Evolutionary conservation across 2,888 invertebrate species (phyloP), one percentile per base, ranked within the genome.

Genomic region (Beris chalybata): DNA sequence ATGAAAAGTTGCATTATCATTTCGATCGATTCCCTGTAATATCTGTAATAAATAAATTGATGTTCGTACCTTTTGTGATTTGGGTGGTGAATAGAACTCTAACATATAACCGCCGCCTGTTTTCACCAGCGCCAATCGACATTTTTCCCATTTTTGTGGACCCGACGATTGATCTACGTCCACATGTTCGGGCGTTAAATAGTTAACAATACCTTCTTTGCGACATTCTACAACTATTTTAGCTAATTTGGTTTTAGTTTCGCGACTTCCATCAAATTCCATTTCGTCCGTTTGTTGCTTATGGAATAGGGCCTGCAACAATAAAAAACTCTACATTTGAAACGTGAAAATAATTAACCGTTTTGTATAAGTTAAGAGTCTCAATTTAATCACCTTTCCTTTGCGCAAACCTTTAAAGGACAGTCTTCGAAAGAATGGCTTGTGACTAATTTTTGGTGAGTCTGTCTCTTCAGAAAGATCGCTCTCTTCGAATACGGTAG

Each of bases 81-180:
- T 93, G 0, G 95, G 95, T 6, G 97, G 97, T 4, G 93, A 92
- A 81, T 95, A 97, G 80, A 97, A 96, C 79, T 97, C 97, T 66
- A 98, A 82, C 80, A 81, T 94, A 75, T 94, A 95, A 48, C 97
- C 97, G 65, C 93, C 95, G 30, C 92, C 92, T 30, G 95, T 94
- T 81, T 95, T 95, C 7, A 97, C 92, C 65, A 98, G 82, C 0
- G 93, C 93, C 72, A 97, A 81, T 73, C 95, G 87, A 78, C 96
- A 96, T 79, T 90, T 92, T 78, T 96, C 96, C 96, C 97, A 97
- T 79, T 93, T 94, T 68, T 91, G 92, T 32, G 93, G 90, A 13
- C 92, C 92, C 7, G 88, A 87, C 0, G 88, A 88, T 75, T 88
- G 89, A 80, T 95, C 95, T 65, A 92, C 82, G 78, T 95, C 94